Evolutionary conservation across 2,113 vertebrate species (phyloP).

Genomic region (Notothenia rossii): DNA sequence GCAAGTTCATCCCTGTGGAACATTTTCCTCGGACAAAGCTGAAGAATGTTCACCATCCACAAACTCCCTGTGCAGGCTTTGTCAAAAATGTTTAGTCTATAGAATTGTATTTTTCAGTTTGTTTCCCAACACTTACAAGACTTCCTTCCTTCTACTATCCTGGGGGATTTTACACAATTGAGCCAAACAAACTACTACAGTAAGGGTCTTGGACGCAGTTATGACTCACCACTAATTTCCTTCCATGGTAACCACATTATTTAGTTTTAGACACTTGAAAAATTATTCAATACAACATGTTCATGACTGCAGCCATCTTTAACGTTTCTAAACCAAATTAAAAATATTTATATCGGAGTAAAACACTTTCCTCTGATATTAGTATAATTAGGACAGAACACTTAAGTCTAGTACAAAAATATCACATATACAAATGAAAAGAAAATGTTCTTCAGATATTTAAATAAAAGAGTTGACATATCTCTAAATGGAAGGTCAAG

Average conservation of each 20-base stretch:
- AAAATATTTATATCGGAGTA: too few relatives aligned
- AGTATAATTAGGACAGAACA: not conserved
- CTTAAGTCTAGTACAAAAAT: too few relatives aligned
- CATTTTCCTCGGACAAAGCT: not conserved
- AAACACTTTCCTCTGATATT: not conserved
- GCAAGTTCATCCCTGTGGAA: not conserved
- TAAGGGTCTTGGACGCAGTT: not conserved
- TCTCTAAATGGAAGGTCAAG: too few relatives aligned
- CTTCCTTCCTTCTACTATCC: conserved; percentile 41
- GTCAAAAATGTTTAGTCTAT: conserved; percentile 74
- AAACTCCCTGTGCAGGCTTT: conserved; percentile 28
- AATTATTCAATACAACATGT: conserved; percentile 1
- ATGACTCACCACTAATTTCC: not conserved
- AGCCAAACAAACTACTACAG: conserved; percentile 56
- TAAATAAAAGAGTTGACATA: too few relatives aligned
- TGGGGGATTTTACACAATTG: conserved; percentile 13
- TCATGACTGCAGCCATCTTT: conserved; percentile 2
- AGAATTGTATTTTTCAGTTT: conserved; percentile 37
- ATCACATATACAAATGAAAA: too few relatives aligned
- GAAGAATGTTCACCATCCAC: not conserved
- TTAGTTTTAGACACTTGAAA: not conserved
- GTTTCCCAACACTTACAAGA: conserved; percentile 18
- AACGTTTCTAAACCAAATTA: not conserved
- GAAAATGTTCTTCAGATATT: not conserved
- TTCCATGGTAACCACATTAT: not conserved